Evolutionary conservation across 2,888 invertebrate genomes (phyloP), one percentile per base, ranked within the genome.

Genomic region (Cordilura impudica): DNA sequence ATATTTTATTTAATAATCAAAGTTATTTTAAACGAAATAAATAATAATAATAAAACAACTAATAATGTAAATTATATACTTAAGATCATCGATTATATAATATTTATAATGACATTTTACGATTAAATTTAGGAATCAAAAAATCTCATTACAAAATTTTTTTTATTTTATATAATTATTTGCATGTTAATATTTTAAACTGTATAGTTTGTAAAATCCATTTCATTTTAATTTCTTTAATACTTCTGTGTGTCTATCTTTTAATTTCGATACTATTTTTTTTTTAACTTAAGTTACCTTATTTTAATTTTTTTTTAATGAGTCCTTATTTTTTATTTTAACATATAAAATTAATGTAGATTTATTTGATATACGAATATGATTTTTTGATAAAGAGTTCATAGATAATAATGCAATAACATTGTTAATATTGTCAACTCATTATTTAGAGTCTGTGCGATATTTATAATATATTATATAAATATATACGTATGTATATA

Each of bases 181-280:
- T 54, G 23, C n/a, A 69, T 47, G 58, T 76, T 67, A 47, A 74
- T 71, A 78, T 81, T 73, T 79, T 79, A 35, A 70, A 21, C 67
- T 78, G 67, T 67, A 63, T 82, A 82, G 63, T 81, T 80, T 78
- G 70, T 69, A 72, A 78, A 56, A 66, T 54, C 35, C 16, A 65
- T 39, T 61, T 67, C 70, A 65, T 35, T 54, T 72, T 71, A 65
- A 49, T 18, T 21, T 60, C 23, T 58, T 35, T 70, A 58, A 43
- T 39, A n/a, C n/a, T 16, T 49, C 8, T 26, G 51, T 53, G 19
- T n/a, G 19, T 49, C 72, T 47, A 72, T 26, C 47, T 54, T 47
- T 49, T 61, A 66, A 65, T n/a, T 39, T 26, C 6, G 6, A 60
- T 19, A 60, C 8, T 2, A 6, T 21, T 43, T 21, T 23, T 43